Percentiles rank a stretch among this genome's conserved stretches.
Conservation (phyloP, 2,113 vertebrate species). For the Tragelaphus buxtoni region DNA sequence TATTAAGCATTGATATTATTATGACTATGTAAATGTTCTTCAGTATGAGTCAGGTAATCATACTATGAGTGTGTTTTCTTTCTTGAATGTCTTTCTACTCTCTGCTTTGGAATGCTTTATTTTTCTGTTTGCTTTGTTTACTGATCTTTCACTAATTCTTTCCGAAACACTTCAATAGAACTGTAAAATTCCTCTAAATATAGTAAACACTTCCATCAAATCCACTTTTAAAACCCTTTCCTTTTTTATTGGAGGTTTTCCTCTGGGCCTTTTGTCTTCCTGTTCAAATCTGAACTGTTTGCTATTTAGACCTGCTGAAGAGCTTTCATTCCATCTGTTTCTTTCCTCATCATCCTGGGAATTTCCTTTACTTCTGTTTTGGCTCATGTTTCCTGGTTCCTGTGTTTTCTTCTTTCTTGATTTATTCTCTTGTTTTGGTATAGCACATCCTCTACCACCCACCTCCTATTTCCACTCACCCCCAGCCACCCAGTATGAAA, state of each 20-base stretch:
- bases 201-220: not conserved
- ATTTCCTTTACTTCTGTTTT: conserved; percentile 27
- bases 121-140: conserved; percentile 3
- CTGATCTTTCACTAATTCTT: not conserved
- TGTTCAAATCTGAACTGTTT: not conserved
- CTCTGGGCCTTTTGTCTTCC: not conserved
- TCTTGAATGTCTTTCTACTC: not conserved
- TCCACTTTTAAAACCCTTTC: not conserved
- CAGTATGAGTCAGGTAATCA: not conserved
- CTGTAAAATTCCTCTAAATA: not conserved
- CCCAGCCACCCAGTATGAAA: not conserved
- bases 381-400: conserved; percentile 30
- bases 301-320: not conserved
- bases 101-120: not conserved
- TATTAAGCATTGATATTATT: not conserved
- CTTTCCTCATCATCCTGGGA: not conserved
- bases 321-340: not conserved
- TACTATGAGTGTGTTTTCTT: not conserved
- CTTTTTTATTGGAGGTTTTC: not conserved
- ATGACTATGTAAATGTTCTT: not conserved
- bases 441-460: not conserved
- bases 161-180: not conserved
- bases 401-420: conserved; percentile 28
- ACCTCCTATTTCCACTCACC: not conserved
- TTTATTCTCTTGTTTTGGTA: conserved; percentile 40